phyloP scores from a whole-genome alignment of 2,888 invertebrate species.

The Rhopalosiphum nymphaeae region DNA sequence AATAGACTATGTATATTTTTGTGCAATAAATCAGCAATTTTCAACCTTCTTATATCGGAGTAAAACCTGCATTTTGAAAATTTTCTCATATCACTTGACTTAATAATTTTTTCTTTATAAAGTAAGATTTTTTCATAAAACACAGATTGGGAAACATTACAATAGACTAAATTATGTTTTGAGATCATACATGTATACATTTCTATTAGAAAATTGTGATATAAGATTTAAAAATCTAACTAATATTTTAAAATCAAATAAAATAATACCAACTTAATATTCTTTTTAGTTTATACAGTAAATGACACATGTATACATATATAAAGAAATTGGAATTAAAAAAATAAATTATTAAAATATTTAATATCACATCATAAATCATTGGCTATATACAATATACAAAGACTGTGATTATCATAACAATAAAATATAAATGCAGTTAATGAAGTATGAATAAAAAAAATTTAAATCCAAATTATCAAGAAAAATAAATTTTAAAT shows the following conservation, averaged over 20 bases:
- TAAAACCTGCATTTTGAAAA: too few species aligned
- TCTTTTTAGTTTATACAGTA: background rate
- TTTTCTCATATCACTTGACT: too few species aligned
- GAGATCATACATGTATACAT: background rate
- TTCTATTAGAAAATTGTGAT: background rate
- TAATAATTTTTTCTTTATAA: too few species aligned
- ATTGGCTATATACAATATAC: constrained; percentile 40
- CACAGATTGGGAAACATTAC: too few species aligned
- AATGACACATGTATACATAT: background rate
- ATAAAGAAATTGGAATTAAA: background rate
- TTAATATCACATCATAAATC: constrained; percentile 40
- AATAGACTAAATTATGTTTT: background rate
- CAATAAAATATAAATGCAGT: constrained; percentile 54
- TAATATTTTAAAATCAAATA: background rate
- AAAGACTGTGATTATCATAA: constrained; percentile 15
- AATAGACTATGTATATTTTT: background rate
- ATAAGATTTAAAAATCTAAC: background rate
- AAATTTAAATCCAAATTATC: constrained; percentile 21
- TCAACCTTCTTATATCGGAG: too few species aligned
- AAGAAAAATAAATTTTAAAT: constrained; percentile 8
- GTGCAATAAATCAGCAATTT: background rate
- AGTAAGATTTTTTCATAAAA: too few species aligned
- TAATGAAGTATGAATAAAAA: constrained; percentile 36
- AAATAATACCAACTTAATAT: background rate
- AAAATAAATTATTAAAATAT: background rate